phyloP scores from a whole-genome alignment of 2,797 vertebrate genomes.

The Ficedula albicollis region DNA sequence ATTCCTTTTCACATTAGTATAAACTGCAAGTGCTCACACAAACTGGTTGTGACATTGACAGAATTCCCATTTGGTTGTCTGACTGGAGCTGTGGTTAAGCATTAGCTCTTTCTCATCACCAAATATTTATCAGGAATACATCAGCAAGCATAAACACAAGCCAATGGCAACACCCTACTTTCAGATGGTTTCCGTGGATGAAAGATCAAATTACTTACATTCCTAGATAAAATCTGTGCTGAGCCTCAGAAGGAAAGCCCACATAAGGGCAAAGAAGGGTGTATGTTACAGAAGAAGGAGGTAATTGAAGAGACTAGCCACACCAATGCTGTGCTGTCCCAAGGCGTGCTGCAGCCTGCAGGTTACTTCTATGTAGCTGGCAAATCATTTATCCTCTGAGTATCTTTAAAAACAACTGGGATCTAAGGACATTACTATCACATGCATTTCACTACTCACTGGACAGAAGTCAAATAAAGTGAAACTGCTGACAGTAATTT shows the following conservation, averaged over 20 bases:
- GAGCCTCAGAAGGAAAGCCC: neutral
- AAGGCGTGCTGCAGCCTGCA: neutral
- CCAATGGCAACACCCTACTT: neutral
- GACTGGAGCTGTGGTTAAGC: neutral
- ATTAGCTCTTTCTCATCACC: neutral
- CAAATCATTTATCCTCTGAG: neutral
- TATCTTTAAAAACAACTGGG: neutral
- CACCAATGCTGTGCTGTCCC: neutral
- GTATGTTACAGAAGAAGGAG: accelerated
- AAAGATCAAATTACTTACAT: neutral
- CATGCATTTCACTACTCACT: neutral
- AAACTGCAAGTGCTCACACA: neutral
- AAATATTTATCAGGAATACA: neutral
- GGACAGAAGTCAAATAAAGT: neutral
- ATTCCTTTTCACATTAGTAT: neutral
- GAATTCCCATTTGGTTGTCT: neutral
- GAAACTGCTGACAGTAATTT: neutral
- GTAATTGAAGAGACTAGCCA: neutral
- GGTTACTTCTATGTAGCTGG: neutral
- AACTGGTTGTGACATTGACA: neutral
- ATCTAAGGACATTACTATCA: neutral
- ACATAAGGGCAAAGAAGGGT: neutral
- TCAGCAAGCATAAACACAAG: neutral
- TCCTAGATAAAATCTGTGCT: neutral
- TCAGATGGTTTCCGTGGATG: neutral